Conservation (phyloP, 2,797 vertebrate species). For the Centroberyx gerrardi region DNA sequence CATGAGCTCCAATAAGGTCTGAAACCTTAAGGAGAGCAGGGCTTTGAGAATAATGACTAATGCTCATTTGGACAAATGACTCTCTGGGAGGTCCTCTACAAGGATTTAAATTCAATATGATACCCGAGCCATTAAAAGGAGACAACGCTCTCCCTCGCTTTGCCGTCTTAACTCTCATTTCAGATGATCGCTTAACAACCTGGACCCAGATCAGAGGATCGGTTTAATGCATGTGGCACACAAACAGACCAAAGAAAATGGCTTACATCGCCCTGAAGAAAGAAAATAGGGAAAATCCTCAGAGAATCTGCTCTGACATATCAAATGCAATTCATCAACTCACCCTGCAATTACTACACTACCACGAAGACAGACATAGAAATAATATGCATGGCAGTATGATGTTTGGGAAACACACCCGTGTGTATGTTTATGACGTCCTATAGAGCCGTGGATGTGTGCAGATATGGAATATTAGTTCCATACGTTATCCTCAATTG, state of each 20-base stretch:
- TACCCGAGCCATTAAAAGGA: constrained; percentile 67
- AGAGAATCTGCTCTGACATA: constrained; percentile 63
- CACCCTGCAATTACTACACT: constrained; percentile 62
- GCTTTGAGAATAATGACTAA: constrained; percentile 83
- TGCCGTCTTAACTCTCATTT: constrained; percentile 62
- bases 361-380: constrained; percentile 69
- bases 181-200: constrained; percentile 59
- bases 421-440: constrained; percentile 82
- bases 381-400: constrained; percentile 77
- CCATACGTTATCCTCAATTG: constrained; percentile 88
- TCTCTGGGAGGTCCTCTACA: constrained; percentile 76
- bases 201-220: constrained; percentile 55
- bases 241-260: constrained; percentile 48
- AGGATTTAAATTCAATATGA: constrained; percentile 80
- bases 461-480: constrained; percentile 88
- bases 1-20: constrained; percentile 77
- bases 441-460: constrained; percentile 78
- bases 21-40: constrained; percentile 58
- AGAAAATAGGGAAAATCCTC: constrained; percentile 44
- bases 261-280: constrained; percentile 45
- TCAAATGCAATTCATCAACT: constrained; percentile 73
- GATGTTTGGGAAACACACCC: constrained; percentile 79
- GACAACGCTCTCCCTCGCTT: constrained; percentile 56
- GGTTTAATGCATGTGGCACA: constrained; percentile 41
- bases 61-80: constrained; percentile 87